Base-by-base conservation (phyloP, 2,888 invertebrate species). In the Coenonympha arcania region DNA sequence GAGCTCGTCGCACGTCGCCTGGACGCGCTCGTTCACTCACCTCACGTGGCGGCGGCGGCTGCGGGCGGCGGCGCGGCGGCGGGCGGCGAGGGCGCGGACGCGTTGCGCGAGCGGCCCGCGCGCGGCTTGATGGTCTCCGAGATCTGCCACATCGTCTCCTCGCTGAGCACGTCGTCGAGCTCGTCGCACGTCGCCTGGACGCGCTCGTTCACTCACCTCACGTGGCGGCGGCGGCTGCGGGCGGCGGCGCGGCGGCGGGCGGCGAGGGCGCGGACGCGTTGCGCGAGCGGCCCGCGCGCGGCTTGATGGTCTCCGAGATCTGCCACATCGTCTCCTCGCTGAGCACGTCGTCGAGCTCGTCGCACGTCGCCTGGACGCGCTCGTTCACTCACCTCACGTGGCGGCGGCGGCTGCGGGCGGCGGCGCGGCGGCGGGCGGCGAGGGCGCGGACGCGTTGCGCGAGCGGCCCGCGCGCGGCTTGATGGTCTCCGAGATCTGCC, bases 81-180 rank as follows among this genome's bases (percentile, higher is more conserved):
- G 26, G 26, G 26, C 9, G 26, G 26, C 26, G 26, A 26, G 26
- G 26, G 8, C 9, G 26, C 26, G 26, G 9, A 26, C 2, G 9
- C 3, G 26, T 26, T 26, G 26, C 26, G 9, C 9, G 26, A 26
- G 1, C 26, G 26, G 1, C 90, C 90, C 19, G 91, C 93, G 51
- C 95, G 88, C 46, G 98, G 98, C 87, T 98, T 98, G 65, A 99
- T 97, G 60, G 91, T 92, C 86, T 98, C 97, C 0, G 98, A 99
- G 68, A 26, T 26, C 26, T 26, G 26, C 26, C 26, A 26, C 26
- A 26, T 26, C 2, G 26, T 26, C 26, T 6, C 26, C 26, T 26
- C 26, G 26, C 26, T 26, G 8, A 4, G 26, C 26, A 26, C 3
- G 3, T 26, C n/a, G 73, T 96, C 95, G 84, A 99, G 99, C 1